Conservation (phyloP, 2,797 vertebrate genomes). For the Eupleurogrammus muticus region DNA sequence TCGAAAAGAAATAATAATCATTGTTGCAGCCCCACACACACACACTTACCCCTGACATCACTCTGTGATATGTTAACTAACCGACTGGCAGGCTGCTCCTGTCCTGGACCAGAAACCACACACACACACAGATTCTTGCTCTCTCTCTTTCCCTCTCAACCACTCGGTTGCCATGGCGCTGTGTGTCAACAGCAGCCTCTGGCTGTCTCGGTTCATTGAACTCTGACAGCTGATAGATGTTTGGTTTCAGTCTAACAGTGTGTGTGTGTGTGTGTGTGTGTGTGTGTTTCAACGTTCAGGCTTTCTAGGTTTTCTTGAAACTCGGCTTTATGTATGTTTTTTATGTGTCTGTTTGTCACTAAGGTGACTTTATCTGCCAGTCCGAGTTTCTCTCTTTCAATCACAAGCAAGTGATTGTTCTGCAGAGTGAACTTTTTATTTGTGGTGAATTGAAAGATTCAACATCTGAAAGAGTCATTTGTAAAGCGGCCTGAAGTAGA, state of each 20-base stretch:
- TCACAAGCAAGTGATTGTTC: background rate
- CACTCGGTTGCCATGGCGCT: constrained; percentile 36
- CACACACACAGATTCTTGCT: background rate
- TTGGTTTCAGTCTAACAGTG: constrained; percentile 30
- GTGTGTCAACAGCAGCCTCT: constrained; percentile 29
- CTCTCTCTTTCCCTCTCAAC: constrained; percentile 18
- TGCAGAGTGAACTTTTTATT: background rate
- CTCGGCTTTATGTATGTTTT: background rate
- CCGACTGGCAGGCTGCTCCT: background rate
- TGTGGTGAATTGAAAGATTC: background rate
- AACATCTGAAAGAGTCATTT: too few species aligned
- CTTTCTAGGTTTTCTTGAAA: constrained; percentile 5
- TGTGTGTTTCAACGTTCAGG: background rate
- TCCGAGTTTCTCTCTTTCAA: background rate
- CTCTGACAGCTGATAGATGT: constrained; percentile 29
- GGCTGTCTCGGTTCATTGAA: background rate
- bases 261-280: constrained; percentile 1
- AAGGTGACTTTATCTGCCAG: background rate
- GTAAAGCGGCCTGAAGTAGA: too few species aligned
- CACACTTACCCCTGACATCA: background rate
- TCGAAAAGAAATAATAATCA: too few species aligned
- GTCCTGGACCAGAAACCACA: constrained; percentile 15
- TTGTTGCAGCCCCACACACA: background rate
- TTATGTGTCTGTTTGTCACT: background rate
- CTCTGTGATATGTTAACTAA: constrained; percentile 22